A percentile compares a stretch with the other conserved stretches of the same genome.
phyloP scores from a whole-genome alignment of 2,113 vertebrate genomes.

The Leucoraja erinaceus region DNA sequence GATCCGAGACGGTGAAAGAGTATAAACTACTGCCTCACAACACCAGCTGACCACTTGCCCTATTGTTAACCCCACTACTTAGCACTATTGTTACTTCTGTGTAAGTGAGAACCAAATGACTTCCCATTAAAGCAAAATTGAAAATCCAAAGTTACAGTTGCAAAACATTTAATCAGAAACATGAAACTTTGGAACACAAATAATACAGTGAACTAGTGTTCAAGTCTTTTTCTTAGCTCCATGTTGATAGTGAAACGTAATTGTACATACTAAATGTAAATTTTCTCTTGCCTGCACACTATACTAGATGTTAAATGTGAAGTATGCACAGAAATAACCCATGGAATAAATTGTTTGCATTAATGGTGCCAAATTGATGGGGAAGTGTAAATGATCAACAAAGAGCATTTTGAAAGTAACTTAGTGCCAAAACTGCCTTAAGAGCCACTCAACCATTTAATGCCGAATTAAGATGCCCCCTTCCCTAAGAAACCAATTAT shows the following conservation, averaged over 20 bases:
- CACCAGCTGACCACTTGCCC: background rate
- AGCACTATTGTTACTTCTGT: background rate
- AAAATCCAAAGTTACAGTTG: background rate
- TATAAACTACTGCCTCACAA: background rate
- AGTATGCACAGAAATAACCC: background rate
- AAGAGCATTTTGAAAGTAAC: background rate
- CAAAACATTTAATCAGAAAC: constrained; percentile 14
- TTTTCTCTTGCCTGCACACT: background rate
- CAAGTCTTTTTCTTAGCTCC: background rate
- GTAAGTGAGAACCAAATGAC: background rate
- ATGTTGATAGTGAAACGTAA: background rate
- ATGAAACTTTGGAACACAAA: background rate
- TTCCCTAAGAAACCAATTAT: background rate
- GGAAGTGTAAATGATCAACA: background rate
- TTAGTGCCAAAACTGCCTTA: constrained; percentile 37
- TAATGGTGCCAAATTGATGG: background rate
- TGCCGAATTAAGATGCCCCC: background rate
- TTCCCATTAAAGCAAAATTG: background rate
- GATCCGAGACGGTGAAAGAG: background rate
- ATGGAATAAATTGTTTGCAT: background rate
- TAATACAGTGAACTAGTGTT: background rate
- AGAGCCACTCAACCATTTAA: constrained; percentile 15
- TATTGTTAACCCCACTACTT: background rate
- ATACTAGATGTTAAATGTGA: background rate
- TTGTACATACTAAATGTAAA: background rate